Evolutionary conservation across 2,113 vertebrate species (phyloP).

Genomic region (Panthera leo): DNA sequence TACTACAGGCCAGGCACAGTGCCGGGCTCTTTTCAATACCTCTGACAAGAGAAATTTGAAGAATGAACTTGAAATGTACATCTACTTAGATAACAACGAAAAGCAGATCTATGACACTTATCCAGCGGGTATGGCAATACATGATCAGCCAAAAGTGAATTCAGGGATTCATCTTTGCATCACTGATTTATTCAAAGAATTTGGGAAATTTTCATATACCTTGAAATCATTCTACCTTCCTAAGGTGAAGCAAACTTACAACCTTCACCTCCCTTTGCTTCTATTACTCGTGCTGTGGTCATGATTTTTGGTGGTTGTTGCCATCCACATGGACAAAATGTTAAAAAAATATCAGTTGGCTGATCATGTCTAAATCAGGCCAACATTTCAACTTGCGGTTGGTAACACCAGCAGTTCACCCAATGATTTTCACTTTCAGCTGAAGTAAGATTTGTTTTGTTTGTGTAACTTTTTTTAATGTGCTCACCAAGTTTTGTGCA

Average conservation of each 20-base stretch:
- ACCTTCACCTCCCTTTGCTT: background rate
- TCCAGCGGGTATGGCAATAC: background rate
- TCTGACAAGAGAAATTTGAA: background rate
- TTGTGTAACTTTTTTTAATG: background rate
- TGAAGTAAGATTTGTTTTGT: background rate
- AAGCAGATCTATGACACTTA: background rate
- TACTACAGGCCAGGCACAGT: background rate
- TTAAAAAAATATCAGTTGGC: background rate
- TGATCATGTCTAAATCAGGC: background rate
- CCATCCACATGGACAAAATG: background rate
- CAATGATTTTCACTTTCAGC: background rate
- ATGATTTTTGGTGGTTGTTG: background rate
- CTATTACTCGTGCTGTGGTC: background rate
- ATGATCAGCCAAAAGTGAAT: background rate
- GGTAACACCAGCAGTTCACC: background rate
- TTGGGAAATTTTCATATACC: background rate
- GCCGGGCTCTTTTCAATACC: background rate
- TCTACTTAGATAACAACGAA: background rate
- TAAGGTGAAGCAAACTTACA: background rate
- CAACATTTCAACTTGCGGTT: background rate
- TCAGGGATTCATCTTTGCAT: background rate
- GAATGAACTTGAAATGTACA: background rate
- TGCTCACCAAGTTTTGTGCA: background rate
- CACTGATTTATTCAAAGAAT: background rate
- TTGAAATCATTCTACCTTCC: background rate